phyloP scores from a whole-genome alignment of 2,113 vertebrate genomes.

The Tautogolabrus adspersus region DNA sequence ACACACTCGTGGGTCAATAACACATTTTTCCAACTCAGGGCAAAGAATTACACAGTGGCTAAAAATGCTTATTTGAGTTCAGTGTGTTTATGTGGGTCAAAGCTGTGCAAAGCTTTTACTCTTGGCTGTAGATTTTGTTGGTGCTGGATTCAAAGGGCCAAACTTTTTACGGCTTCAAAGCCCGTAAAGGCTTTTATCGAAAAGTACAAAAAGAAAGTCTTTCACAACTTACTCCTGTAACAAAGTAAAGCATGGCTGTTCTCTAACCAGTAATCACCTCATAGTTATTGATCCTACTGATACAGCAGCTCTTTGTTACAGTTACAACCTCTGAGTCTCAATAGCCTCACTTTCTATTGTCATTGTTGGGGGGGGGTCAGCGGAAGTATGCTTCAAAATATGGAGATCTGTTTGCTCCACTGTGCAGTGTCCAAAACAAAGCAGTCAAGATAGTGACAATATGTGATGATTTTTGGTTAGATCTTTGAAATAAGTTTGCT shows the following conservation, averaged over 20 bases:
- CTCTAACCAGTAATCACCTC: not conserved
- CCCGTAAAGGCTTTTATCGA: not conserved
- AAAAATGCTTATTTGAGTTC: constrained; percentile 40
- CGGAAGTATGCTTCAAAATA: too few species aligned
- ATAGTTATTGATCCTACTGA: not conserved
- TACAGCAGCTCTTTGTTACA: not conserved
- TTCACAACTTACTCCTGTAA: not conserved
- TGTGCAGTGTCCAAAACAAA: too few species aligned
- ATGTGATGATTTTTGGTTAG: too few species aligned
- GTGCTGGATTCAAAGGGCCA: constrained; percentile 2
- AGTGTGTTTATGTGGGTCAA: constrained; percentile 54
- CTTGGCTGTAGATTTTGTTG: constrained; percentile 28
- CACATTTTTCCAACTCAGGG: constrained; percentile 22
- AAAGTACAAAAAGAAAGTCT: not conserved
- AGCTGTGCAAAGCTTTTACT: constrained; percentile 26
- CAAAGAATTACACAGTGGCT: constrained; percentile 17
- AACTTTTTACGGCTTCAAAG: constrained; percentile 3
- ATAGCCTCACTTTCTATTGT: not conserved
- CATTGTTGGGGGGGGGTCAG: too few species aligned
- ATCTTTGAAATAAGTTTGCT: too few species aligned
- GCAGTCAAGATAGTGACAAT: too few species aligned
- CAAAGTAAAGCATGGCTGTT: not conserved
- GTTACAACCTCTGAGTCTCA: not conserved
- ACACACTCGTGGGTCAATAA: constrained; percentile 20
- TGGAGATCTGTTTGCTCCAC: too few species aligned